Base-by-base conservation (phyloP, 2,113 vertebrate species). In the Cyphomyrus discorhynchus region DNA sequence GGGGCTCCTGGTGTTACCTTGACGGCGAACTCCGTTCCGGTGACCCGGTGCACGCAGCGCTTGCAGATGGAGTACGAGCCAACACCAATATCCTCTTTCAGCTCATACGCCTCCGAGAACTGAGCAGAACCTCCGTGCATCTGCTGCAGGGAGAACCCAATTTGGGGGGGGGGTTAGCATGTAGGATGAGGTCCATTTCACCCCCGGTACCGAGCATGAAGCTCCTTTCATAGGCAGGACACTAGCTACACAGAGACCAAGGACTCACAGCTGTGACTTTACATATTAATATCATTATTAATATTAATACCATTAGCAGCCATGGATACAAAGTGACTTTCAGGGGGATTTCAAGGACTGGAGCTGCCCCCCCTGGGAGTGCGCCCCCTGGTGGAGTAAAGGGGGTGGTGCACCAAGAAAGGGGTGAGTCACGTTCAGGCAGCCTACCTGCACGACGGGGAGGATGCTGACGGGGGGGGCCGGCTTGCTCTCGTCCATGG, bases 51-150 rank as follows among this genome's bases (percentile, higher is more conserved):
- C 85, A 99, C 92, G 86, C 98, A 99, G 66, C 97, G 96, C 93
- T 99, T 99, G 93, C 98, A 99, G 89, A 99, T 97, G 0, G 98
- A 99, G 92, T 99, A 99, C 45, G 98, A 99, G 3, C 98, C 98
- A 80, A 99, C 96, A 7, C 98, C 98, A 8, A 99, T 99, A 95
- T 99, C 98, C 92, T 99, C 98, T 93, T 98, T 98, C 88, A 98
- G 94, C 90, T 99, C 98, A 47, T 99, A 99, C 1, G 97, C 94
- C 89, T 99, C 98, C 7, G 94, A 96, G 94, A 99, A 98, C 92
- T 97, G 97, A 2, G 96, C 94, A 0, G 96, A 95, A 92, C 94
- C 97, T 13, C 97, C 97, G 66, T 97, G 97, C 95, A 99, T 96
- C 96, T 99, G 95, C 94, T 96, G 47, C 31, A 53, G 39, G 19